Base-by-base conservation (phyloP, 2,113 vertebrate genomes). In the Carassius auratus region DNA sequence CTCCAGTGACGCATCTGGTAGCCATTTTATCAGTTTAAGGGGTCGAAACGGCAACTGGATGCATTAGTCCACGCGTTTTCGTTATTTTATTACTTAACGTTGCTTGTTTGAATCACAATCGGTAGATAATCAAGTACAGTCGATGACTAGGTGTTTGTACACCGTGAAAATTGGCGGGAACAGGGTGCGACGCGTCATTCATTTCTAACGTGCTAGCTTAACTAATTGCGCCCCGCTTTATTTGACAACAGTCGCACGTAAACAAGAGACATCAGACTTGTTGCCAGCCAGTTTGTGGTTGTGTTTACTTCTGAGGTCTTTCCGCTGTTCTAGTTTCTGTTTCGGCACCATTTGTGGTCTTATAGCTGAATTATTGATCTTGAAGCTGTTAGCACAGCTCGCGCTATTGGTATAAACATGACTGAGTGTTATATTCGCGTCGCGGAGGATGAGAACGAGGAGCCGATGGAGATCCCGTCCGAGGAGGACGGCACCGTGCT, bases 401-500 rank as follows among this genome's bases (percentile, higher is more conserved):
- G 42, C 5, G 21, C 36, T 3, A 5, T 45, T 66, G 21, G 23
- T 66, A 23, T 57, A 79, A 88, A 55, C 76, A 96, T 96, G 95
- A 93, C 94, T 1, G 97, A 99, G 90, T 89, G 95, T 81, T 99
- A 99, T 88, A 99, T 99, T 89, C 96, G 98, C 64, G 98, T 99
- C 81, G 97, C 98, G 0, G 98, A 99, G 90, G 98, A 99, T 82
- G 98, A 99, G 90, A 99, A 94, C 21, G 98, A 99, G 13, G 98
- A 99, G 84, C 98, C 98, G 57, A 99, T 99, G 92, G 98, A 99
- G 90, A 99, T 99, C 83, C 98, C 98, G 0, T 98, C 97, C 0
- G 98, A 99, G 89, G 98, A 99, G n/a, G 98, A 99, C 23, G 98
- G 98, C 6, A 99, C 98, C 0, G 96, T 99, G 10, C 90, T 99